A percentile compares a stretch with the other conserved stretches of the same genome.
Conservation (phyloP, 2,113 vertebrate species). For the Rhea pennata region DNA sequence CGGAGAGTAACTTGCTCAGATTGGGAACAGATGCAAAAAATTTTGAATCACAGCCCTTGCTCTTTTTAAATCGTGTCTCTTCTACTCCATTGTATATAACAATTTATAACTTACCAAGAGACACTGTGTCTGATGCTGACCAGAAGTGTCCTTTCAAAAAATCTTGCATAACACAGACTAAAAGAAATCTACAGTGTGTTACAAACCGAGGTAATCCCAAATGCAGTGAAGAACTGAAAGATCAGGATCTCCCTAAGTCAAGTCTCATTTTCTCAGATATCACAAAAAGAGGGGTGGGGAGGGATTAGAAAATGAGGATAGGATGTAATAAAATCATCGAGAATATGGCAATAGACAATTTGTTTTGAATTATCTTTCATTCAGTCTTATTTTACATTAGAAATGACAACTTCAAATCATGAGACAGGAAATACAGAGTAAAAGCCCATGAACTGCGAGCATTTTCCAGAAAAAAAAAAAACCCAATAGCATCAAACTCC, state of each 20-base stretch:
- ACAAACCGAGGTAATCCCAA: not conserved
- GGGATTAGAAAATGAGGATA: not conserved
- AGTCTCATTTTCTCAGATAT: not conserved
- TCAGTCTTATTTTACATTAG: conserved; percentile 49
- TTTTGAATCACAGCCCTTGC: not conserved
- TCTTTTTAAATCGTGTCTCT: not conserved
- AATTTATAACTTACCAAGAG: not conserved
- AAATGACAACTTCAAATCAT: conserved; percentile 45
- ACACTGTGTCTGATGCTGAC: not conserved
- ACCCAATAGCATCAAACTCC: not conserved
- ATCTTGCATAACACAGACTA: not conserved
- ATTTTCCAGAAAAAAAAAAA: conserved; percentile 11
- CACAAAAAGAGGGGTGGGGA: not conserved
- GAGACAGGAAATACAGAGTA: conserved; percentile 55
- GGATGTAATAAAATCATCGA: not conserved
- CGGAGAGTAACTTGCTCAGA: not conserved
- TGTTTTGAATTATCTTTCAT: not conserved
- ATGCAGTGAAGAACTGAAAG: not conserved
- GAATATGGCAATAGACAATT: not conserved
- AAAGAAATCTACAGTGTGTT: not conserved
- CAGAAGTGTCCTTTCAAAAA: not conserved
- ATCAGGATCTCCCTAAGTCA: not conserved
- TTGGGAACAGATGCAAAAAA: not conserved
- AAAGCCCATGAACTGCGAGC: conserved; percentile 57
- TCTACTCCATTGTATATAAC: not conserved